These are phyloP conservation scores for Spodoptera frugiperda DNA, from an alignment of 1,140 invertebrate species.

Conservation along the genomic window DNA sequence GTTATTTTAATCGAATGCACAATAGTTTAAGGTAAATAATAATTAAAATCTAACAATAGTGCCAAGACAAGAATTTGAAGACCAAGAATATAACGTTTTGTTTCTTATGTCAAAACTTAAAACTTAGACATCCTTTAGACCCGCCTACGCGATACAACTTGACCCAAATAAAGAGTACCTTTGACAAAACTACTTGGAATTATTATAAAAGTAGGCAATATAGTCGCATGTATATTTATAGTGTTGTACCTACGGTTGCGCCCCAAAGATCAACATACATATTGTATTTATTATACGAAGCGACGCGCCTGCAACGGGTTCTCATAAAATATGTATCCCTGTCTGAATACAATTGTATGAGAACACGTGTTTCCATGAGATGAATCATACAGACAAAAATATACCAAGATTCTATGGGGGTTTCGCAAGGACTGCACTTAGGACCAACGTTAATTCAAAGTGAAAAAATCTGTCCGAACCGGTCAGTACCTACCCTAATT, in stretches of 20 bases:
- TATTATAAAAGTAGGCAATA: constrained; percentile 3
- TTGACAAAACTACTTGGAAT: neutral
- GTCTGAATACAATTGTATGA: constrained; percentile 52
- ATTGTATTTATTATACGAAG: constrained; percentile 37
- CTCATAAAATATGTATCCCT: constrained; percentile 54
- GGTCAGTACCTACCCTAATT: too few relatives aligned
- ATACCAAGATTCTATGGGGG: neutral
- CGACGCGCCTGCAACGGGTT: constrained; percentile 34
- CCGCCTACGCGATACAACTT: too few relatives aligned
- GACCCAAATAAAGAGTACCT: too few relatives aligned
- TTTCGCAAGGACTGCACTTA: constrained; percentile 1
- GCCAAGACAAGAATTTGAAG: too few relatives aligned
- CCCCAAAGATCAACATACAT: constrained; percentile 39
- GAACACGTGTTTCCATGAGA: constrained; percentile 48
- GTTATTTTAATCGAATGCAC: too few relatives aligned
- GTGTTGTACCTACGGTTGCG: neutral
- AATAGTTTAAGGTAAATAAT: too few relatives aligned
- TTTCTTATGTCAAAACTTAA: too few relatives aligned
- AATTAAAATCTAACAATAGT: too few relatives aligned
- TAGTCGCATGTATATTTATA: constrained; percentile 31
- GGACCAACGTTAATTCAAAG: too few relatives aligned
- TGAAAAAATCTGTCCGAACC: too few relatives aligned
- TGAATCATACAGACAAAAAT: constrained; percentile 40
- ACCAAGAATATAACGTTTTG: too few relatives aligned
- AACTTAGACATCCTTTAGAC: too few relatives aligned